Conservation (phyloP, 2,888 invertebrate species). For the Spatulosminthurus flaviceps region DNA sequence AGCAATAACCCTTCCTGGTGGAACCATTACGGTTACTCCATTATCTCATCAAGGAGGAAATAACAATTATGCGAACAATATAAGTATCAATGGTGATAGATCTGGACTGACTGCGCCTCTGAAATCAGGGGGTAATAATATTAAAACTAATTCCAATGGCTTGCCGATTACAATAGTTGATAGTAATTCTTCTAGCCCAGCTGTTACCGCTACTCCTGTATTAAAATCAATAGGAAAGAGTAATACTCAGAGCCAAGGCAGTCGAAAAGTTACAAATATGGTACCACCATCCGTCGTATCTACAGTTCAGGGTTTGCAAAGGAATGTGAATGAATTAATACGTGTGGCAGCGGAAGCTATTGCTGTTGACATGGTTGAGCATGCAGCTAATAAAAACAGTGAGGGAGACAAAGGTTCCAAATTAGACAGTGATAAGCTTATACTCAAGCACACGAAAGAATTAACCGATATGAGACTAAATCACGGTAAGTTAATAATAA, state of each 20-base stretch:
- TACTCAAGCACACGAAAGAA: conserved; percentile 79
- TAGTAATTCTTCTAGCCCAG: conserved; percentile 29
- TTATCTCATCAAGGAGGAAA: conserved; percentile 44
- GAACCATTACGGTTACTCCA: conserved; percentile 63
- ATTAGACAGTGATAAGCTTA: conserved; percentile 75
- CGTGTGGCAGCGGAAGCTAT: conserved; percentile 60
- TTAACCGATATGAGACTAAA: conserved; percentile 78
- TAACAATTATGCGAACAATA: not conserved
- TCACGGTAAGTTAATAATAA: conserved; percentile 70
- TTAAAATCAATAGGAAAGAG: conserved; percentile 21
- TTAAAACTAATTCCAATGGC: conserved; percentile 47
- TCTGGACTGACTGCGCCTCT: conserved; percentile 14
- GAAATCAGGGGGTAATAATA: conserved; percentile 25
- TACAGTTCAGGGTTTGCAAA: conserved; percentile 57
- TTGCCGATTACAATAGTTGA: conserved; percentile 50
- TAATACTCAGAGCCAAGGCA: not conserved
- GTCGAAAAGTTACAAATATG: conserved; percentile 41
- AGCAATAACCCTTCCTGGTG: conserved; percentile 63
- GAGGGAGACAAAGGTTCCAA: conserved; percentile 46
- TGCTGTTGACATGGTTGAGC: conserved; percentile 59
- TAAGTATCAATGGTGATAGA: conserved; percentile 36
- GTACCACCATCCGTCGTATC: conserved; percentile 52
- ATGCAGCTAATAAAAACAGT: conserved; percentile 48
- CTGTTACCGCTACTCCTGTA: conserved; percentile 47
- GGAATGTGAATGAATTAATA: conserved; percentile 58